These are phyloP conservation scores for Lampris incognitus DNA, from an alignment of 2,113 vertebrate species.

Conservation along the genomic window DNA sequence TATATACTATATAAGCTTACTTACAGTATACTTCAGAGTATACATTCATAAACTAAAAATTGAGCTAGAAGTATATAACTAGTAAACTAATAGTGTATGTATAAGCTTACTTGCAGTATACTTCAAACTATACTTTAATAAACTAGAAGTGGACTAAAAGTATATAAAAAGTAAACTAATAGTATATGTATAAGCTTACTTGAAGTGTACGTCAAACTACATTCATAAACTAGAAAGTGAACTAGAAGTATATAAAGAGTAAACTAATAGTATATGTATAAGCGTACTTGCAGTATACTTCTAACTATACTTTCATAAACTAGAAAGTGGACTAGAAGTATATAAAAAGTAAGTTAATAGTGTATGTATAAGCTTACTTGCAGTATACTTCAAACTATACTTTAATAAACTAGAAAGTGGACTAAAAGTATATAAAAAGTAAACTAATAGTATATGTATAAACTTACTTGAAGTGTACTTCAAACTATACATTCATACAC, in stretches of 20 bases:
- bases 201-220: neutral
- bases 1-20: too few species aligned
- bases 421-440: slow-evolving; percentile 1
- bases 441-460: neutral
- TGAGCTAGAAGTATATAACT: too few species aligned
- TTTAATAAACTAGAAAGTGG: neutral
- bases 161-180: neutral
- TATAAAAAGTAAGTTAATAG: neutral
- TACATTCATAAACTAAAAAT: too few species aligned
- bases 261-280: neutral
- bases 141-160: neutral
- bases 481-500: neutral
- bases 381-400: slow-evolving; percentile 2
- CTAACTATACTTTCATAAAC: neutral
- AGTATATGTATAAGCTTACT: neutral
- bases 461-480: neutral
- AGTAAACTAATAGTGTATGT: too few species aligned
- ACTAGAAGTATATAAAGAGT: neutral
- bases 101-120: slow-evolving; percentile 1
- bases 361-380: neutral
- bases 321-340: neutral
- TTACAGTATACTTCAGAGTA: too few species aligned
- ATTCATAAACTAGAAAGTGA: neutral
- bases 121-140: slow-evolving; percentile 3
- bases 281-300: neutral